Percentiles rank a stretch among this genome's conserved stretches.
Conservation (phyloP, 2,113 vertebrate genomes). For the Pelecanus crispus region DNA sequence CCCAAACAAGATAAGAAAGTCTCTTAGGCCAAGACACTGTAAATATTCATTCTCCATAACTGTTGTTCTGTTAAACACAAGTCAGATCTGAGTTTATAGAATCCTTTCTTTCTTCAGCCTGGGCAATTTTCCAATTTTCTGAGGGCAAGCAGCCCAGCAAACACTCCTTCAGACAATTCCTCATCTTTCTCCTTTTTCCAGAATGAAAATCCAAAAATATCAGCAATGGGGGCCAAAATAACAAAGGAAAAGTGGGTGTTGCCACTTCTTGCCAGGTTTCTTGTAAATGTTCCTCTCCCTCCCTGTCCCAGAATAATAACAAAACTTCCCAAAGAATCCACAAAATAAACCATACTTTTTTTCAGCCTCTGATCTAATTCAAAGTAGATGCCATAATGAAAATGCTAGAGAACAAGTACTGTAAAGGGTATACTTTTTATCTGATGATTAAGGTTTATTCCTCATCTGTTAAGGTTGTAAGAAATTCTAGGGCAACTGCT, state of each 20-base stretch:
- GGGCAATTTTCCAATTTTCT: slow-evolving; percentile 15
- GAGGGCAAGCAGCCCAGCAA: slow-evolving; percentile 39
- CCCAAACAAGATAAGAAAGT: not conserved
- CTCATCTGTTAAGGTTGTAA: not conserved
- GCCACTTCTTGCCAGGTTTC: not conserved
- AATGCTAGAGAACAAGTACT: not conserved
- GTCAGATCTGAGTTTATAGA: slow-evolving; percentile 1
- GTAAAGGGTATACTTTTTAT: not conserved
- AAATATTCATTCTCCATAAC: not conserved
- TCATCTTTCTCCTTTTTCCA: slow-evolving; percentile 40
- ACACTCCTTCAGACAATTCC: slow-evolving; percentile 30
- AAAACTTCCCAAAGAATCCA: not conserved
- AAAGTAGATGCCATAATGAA: not conserved
- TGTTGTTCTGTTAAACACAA: slow-evolving; percentile 20
- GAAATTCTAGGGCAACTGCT: not conserved
- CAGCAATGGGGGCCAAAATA: not conserved
- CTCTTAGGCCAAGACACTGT: not conserved
- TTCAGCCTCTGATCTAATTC: not conserved
- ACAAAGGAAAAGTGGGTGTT: slow-evolving; percentile 34
- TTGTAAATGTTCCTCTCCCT: not conserved
- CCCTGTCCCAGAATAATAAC: not conserved
- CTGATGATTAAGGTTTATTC: not conserved
- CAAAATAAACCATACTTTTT: not conserved
- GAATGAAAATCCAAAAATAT: slow-evolving; percentile 45
- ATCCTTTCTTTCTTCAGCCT: not conserved